phyloP scores from a whole-genome alignment of 53 echinoderm and acorn worm genomes.

The Antedon mediterranea region DNA sequence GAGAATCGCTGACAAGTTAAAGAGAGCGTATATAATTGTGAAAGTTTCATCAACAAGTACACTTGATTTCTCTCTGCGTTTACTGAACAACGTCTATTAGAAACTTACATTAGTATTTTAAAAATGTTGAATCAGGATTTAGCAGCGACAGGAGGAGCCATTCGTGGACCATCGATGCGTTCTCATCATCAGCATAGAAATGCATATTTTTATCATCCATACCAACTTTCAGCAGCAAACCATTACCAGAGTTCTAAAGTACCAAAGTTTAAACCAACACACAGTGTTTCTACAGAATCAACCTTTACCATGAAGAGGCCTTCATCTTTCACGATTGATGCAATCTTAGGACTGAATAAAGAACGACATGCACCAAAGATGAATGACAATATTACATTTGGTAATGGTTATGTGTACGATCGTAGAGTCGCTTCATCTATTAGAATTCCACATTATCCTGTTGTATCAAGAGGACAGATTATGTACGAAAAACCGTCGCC shows the following conservation, averaged over 20 bases:
- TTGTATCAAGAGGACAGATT: background rate
- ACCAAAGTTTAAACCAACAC: background rate
- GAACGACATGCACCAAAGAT: background rate
- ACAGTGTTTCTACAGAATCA: background rate
- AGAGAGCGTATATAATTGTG: background rate
- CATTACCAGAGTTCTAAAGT: background rate
- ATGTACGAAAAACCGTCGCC: background rate
- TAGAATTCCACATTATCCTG: background rate
- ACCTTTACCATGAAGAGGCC: background rate
- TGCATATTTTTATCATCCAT: background rate
- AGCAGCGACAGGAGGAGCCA: background rate
- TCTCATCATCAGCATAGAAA: background rate
- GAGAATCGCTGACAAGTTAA: background rate
- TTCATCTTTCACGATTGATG: slow-evolving; percentile 26
- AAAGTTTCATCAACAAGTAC: background rate
- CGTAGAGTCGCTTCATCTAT: background rate
- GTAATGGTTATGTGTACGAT: background rate
- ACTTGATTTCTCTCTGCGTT: background rate
- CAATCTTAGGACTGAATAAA: slow-evolving; percentile 23
- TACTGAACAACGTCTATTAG: no score
- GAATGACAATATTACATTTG: background rate
- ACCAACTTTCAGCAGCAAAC: background rate
- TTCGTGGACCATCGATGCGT: background rate
- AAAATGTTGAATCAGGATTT: background rate
- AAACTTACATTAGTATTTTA: background rate